Base-by-base conservation (phyloP, 1,140 invertebrate species). In the Maniola jurtina region DNA sequence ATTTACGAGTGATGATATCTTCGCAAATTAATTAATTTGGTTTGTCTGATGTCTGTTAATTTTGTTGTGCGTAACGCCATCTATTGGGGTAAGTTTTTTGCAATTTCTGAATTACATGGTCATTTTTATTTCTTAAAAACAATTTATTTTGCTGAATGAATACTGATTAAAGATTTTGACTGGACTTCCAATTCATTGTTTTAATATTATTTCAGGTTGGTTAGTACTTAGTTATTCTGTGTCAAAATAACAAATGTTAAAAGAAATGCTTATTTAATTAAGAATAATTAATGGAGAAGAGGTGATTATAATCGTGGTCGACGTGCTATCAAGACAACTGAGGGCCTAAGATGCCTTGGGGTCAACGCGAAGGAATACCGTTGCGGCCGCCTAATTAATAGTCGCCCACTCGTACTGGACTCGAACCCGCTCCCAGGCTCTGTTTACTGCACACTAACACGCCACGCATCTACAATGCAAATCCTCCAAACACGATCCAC, bases 391-490 rank as follows among this genome's bases (percentile, higher is more conserved):
- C 73, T 86, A 86, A 88, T 87, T 88, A 90, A 88, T 79, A 81
- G 72, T 79, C 77, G 78, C 81, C 81, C 77, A 82, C 80, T 77
- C 70, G 36, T 56, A 63, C 69, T 16, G 68, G 73, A 79, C 58
- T 72, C 70, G 74, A 81, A 84, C 79, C 77, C 66, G 75, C 77
- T 78, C 68, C 61, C 54, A 72, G 54, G 67, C 63, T 64, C 55
- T 80, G 69, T 79, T 75, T 72, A 79, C 75, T 70, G 71, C 72
- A 75, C 66, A 72, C 57, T 75, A 73, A 47, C 79, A 83, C 68
- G 63, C 76, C 73, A 78, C 79, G 79, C 80, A 84, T 89, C 83
- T 85, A 86, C 79, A 84, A 84, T 84, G 85, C 81, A 84, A 88
- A 86, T 86, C 77, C 70, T 68, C 36, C 70, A 75, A 79, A 80